phyloP scores from a whole-genome alignment of 2,113 vertebrate genomes.

The Cephalopholis sonnerati region DNA sequence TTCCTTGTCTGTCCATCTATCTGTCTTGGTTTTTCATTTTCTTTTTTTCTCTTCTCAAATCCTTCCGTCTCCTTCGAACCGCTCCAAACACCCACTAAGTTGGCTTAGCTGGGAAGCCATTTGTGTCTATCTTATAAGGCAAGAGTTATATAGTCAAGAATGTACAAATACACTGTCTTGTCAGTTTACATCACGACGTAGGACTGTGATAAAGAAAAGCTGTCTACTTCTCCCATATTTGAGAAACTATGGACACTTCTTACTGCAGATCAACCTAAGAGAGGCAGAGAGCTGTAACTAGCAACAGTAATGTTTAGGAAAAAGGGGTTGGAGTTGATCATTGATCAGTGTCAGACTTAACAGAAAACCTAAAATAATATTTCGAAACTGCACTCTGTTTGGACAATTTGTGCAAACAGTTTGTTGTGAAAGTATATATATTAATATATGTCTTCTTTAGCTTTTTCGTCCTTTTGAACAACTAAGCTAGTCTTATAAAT shows the following conservation, averaged over 20 bases:
- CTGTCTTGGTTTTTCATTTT: slow-evolving; percentile 18
- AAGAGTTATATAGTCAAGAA: background rate
- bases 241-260: background rate
- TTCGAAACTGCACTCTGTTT: background rate
- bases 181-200: slow-evolving; percentile 2
- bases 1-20: slow-evolving; percentile 24
- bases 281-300: background rate
- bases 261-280: background rate
- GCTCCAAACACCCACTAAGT: slow-evolving; percentile 9
- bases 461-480: no score
- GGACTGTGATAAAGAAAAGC: background rate
- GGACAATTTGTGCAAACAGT: no score
- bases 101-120: background rate
- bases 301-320: background rate
- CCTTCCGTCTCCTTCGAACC: slow-evolving; percentile 8
- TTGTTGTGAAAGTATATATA: no score
- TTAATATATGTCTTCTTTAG: no score
- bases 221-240: background rate
- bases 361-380: background rate
- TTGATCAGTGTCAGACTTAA: background rate
- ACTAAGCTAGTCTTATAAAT: no score
- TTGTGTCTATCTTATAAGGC: background rate
- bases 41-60: slow-evolving; percentile 9
- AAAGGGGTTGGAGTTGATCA: background rate
- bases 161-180: slow-evolving; percentile 5